Conservation (phyloP, 2,888 invertebrate species). For the Nemapogon koenigi region DNA sequence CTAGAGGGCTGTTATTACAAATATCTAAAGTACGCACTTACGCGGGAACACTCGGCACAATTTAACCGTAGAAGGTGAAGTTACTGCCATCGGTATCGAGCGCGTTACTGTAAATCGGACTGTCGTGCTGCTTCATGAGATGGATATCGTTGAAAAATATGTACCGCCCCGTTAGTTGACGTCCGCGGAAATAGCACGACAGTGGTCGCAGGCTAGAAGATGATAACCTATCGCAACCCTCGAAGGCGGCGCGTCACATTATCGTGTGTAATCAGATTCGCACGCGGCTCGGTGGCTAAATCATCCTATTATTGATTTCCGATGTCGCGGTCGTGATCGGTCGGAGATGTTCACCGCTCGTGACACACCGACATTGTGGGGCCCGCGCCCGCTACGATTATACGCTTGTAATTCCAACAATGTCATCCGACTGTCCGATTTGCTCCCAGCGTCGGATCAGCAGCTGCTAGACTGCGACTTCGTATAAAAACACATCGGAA, state of each 20-base stretch:
- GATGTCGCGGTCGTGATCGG: constrained; percentile 64
- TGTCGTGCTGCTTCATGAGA: constrained; percentile 43
- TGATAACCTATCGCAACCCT: constrained; percentile 53
- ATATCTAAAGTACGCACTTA: constrained; percentile 16
- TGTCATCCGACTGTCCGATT: constrained; percentile 52
- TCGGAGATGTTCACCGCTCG: constrained; percentile 45
- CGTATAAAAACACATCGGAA: too few species aligned
- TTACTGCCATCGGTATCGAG: constrained; percentile 36
- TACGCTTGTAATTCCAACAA: constrained; percentile 61
- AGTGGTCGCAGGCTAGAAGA: constrained; percentile 41
- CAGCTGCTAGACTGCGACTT: too few species aligned
- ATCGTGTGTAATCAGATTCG: constrained; percentile 64
- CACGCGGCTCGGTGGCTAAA: constrained; percentile 64
- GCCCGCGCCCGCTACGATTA: constrained; percentile 53
- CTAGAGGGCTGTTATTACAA: constrained; percentile 24
- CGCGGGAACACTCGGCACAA: constrained; percentile 13
- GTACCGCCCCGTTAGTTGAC: constrained; percentile 44
- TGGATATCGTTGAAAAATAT: constrained; percentile 50
- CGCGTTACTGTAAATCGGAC: constrained; percentile 41
- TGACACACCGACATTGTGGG: constrained; percentile 22
- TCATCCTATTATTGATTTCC: constrained; percentile 65
- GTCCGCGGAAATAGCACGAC: constrained; percentile 36
- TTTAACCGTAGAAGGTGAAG: constrained; percentile 29
- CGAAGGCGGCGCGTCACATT: constrained; percentile 44
- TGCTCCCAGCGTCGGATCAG: constrained; percentile 25